A percentile compares a stretch with the other conserved stretches of the same genome.
Evolutionary conservation across 2,113 vertebrate species (phyloP).

Genomic region (Odontesthes bonariensis): DNA sequence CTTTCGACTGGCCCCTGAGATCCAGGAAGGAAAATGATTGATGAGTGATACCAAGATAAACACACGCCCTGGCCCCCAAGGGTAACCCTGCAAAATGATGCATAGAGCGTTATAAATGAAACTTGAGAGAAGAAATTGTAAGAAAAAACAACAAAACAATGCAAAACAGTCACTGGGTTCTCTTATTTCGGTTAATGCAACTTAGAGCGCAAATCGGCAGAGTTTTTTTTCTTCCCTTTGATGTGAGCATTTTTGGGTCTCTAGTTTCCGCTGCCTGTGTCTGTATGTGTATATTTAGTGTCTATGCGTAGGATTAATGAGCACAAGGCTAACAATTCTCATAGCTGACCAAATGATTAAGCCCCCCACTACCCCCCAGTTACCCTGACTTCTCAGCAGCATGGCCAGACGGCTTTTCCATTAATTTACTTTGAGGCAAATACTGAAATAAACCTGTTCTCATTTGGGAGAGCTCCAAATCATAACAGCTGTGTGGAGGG

Average conservation of each 20-base stretch:
- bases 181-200: slow-evolving; percentile 41
- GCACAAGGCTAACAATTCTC: slow-evolving; percentile 71
- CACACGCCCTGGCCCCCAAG: slow-evolving; percentile 72
- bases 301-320: slow-evolving; percentile 43
- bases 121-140: slow-evolving; percentile 43
- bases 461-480: slow-evolving; percentile 75
- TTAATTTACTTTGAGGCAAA: slow-evolving; percentile 60
- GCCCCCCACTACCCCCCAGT: slow-evolving; percentile 60
- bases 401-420: slow-evolving; percentile 58
- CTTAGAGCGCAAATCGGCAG: slow-evolving; percentile 33
- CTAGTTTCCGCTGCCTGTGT: slow-evolving; percentile 14
- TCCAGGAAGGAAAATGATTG: slow-evolving; percentile 79
- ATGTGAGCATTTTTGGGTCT: slow-evolving; percentile 36
- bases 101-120: slow-evolving; percentile 79
- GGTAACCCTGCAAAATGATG: slow-evolving; percentile 80
- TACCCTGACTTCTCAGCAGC: slow-evolving; percentile 55
- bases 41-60: slow-evolving; percentile 85
- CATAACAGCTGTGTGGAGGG: slow-evolving; percentile 63
- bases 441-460: slow-evolving; percentile 58
- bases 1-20: slow-evolving; percentile 75
- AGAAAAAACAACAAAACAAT: slow-evolving; percentile 71
- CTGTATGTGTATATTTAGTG: slow-evolving; percentile 24
- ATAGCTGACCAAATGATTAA: slow-evolving; percentile 72
- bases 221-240: slow-evolving; percentile 38
- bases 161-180: slow-evolving; percentile 62